These are phyloP conservation scores for Lithobates pipiens DNA, from an alignment of 2,797 vertebrate genomes.

Conservation along the genomic window DNA sequence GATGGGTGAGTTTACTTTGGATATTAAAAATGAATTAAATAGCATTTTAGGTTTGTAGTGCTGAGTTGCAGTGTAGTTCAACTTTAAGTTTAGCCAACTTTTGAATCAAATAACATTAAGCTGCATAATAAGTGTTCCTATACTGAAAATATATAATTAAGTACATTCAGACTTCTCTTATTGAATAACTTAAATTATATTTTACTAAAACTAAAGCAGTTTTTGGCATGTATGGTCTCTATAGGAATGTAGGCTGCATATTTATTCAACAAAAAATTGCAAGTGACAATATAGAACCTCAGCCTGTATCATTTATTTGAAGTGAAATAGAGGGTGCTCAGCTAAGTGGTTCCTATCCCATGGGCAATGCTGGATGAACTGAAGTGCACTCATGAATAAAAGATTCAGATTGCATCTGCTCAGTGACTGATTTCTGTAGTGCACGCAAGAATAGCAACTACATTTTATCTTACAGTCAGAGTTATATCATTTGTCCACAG, in stretches of 20 bases:
- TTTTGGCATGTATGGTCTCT: conserved; percentile 17
- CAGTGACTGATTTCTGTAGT: conserved; percentile 53
- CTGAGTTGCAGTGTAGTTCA: no score
- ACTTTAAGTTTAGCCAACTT: conserved; percentile 7
- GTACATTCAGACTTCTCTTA: background rate
- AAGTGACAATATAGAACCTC: conserved; percentile 49
- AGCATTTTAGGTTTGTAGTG: no score
- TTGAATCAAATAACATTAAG: conserved; percentile 2
- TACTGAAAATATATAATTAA: conserved; percentile 16
- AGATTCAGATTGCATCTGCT: conserved; percentile 49
- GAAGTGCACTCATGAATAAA: conserved; percentile 59
- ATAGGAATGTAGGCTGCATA: conserved; percentile 31
- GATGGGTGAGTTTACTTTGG: no score
- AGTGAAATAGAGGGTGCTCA: conserved; percentile 57
- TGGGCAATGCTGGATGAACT: conserved; percentile 48
- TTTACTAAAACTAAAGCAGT: conserved; percentile 10
- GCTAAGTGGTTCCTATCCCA: conserved; percentile 58
- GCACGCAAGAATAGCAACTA: conserved; percentile 30
- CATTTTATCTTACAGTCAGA: conserved; percentile 40
- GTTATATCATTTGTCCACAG: conserved; percentile 30
- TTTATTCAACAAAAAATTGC: conserved; percentile 45
- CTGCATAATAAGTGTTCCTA: background rate
- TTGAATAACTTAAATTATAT: background rate
- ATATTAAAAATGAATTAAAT: no score
- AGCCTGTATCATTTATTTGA: conserved; percentile 52